Evolutionary conservation across 2,888 invertebrate species (phyloP), one percentile per base, ranked within the genome.

Genomic region (Erynnis tages): DNA sequence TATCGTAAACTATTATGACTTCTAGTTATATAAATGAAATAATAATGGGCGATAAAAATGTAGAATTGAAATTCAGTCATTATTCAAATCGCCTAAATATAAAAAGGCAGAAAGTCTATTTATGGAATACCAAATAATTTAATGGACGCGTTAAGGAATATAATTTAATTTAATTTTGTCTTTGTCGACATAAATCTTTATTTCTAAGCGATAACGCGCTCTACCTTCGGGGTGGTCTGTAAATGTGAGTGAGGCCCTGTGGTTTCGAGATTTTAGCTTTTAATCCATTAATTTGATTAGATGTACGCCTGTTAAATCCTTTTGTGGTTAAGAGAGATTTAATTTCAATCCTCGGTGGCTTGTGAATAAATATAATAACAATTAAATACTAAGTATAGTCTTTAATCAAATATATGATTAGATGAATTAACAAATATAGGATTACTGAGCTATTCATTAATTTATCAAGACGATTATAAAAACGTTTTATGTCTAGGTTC

Each of bases 151-250:
- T 17, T 17, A 16, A 27, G 16, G n/a, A 16, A 7, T 41, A n/a
- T 17, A 27, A 27, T 16, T 3, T 27, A 16, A 7, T 4, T 17
- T 41, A 62, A 6, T 2, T 59, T 58, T 59, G 49, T 54, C 49
- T 54, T 59, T 53, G 46, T 53, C 60, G 59, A 62, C 57, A 54
- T 62, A 62, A 65, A 67, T 69, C 61, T 62, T 58, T 57, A 53
- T 61, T 56, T 47, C n/a, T n/a, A n/a, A n/a, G n/a, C n/a, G n/a
- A n/a, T 40, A 58, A 55, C 53, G 50, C 54, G 53, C 54, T 53
- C 59, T 53, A 34, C 53, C 38, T 45, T 56, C 60, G 53, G 62
- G 69, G 70, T 69, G 70, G 71, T 63, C 32, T 70, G 52, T 49
- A 27, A 57, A 53, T 59, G 53, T 32, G 6, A 11, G 11, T 2